A percentile compares a stretch with the other conserved stretches of the same genome.
phyloP scores from a whole-genome alignment of 2,797 vertebrate genomes.

The Poecilia gillii region DNA sequence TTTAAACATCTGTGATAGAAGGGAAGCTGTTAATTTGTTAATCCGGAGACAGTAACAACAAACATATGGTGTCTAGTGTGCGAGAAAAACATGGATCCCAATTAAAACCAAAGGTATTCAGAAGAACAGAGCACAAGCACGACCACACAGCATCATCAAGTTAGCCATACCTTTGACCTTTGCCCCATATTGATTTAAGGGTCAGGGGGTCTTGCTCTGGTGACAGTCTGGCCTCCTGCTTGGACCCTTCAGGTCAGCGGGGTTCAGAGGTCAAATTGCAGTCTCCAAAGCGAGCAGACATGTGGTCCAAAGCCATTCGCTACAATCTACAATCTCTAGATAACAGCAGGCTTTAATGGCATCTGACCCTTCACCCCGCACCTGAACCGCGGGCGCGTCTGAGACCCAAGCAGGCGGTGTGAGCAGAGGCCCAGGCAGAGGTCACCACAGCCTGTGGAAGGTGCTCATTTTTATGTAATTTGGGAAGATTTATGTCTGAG shows the following conservation, averaged over 20 bases:
- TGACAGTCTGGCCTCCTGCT: constrained; percentile 51
- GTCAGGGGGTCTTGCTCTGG: constrained; percentile 54
- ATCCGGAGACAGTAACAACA: neutral
- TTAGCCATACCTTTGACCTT: constrained; percentile 60
- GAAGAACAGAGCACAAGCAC: constrained; percentile 8
- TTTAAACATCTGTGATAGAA: neutral
- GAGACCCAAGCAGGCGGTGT: neutral
- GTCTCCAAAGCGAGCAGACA: constrained; percentile 58
- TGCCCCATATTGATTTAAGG: constrained; percentile 52
- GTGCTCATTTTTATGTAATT: neutral
- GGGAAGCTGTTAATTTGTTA: neutral
- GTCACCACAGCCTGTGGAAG: constrained; percentile 21
- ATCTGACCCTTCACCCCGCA: constrained; percentile 67
- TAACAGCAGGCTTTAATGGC: constrained; percentile 68
- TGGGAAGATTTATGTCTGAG: constrained; percentile 11
- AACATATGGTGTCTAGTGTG: neutral
- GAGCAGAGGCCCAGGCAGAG: constrained; percentile 30
- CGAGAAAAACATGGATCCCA: neutral
- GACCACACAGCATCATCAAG: constrained; percentile 50
- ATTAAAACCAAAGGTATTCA: constrained; percentile 25
- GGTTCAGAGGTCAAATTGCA: constrained; percentile 65
- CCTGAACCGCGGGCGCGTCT: constrained; percentile 55
- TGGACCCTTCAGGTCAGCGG: constrained; percentile 53
- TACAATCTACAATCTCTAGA: constrained; percentile 61
- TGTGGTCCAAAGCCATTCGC: constrained; percentile 60